These are phyloP conservation scores for Edolisoma coerulescens DNA, from an alignment of 2,113 vertebrate genomes.

Conservation along the genomic window DNA sequence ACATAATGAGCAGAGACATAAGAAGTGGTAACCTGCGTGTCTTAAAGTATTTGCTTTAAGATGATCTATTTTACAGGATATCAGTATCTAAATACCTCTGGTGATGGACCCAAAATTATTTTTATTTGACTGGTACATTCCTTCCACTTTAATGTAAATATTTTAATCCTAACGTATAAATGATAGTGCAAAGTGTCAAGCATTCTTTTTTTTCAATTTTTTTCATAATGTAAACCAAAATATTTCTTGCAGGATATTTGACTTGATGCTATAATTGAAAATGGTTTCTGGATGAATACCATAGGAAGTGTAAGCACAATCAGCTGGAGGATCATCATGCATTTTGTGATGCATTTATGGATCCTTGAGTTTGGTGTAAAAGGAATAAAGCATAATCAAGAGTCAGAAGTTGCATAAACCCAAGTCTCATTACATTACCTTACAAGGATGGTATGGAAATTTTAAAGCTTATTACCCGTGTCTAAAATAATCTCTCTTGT, in stretches of 20 bases:
- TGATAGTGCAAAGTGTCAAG: neutral
- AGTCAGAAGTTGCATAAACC: neutral
- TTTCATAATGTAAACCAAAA: neutral
- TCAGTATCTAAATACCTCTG: neutral
- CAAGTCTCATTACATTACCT: neutral
- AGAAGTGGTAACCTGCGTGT: neutral
- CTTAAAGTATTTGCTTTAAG: neutral
- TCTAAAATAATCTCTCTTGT: neutral
- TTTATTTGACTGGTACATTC: neutral
- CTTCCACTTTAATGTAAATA: neutral
- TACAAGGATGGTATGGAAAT: neutral
- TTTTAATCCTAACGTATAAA: neutral
- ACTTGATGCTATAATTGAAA: neutral
- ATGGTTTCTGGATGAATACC: neutral
- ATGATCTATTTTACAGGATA: neutral
- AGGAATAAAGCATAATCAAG: neutral
- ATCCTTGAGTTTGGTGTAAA: neutral
- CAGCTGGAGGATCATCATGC: neutral
- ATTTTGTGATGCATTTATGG: neutral
- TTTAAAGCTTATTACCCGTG: neutral
- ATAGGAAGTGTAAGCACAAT: neutral
- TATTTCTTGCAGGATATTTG: neutral
- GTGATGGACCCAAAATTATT: neutral
- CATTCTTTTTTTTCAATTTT: neutral
- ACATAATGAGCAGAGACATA: neutral